These are phyloP conservation scores for Morpho achilles DNA, from an alignment of 2,888 invertebrate genomes.

Conservation along the genomic window DNA sequence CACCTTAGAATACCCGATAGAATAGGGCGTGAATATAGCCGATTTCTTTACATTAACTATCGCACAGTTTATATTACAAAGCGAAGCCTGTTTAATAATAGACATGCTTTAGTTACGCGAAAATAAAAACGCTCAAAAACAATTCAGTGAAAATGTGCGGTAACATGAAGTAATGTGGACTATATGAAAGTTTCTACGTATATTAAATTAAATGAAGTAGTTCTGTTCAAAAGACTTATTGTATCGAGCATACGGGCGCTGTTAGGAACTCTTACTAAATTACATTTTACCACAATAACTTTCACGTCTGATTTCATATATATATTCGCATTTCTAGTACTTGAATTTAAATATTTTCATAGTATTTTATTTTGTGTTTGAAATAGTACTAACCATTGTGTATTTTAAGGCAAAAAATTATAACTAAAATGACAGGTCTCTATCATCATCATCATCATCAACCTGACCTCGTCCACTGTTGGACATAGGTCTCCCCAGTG, in stretches of 20 bases:
- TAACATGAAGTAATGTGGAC: constrained; percentile 6
- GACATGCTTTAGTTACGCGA: background rate
- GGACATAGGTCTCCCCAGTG: no score
- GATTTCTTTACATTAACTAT: no score
- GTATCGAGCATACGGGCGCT: constrained; percentile 2
- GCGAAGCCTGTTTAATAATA: background rate
- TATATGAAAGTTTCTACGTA: constrained; percentile 9
- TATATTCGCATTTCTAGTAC: no score
- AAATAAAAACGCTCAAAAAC: constrained; percentile 2
- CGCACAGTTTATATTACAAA: background rate
- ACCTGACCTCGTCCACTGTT: no score
- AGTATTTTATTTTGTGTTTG: no score
- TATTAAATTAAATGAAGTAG: constrained; percentile 13
- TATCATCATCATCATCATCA: no score
- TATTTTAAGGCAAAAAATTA: no score
- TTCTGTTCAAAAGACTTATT: constrained; percentile 12
- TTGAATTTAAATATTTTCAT: no score
- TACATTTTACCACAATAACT: constrained; percentile 12
- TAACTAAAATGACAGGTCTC: no score
- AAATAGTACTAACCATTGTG: no score
- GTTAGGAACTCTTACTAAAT: constrained; percentile 8
- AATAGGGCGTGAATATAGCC: no score
- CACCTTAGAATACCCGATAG: no score
- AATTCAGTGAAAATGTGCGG: background rate
- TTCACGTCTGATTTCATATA: background rate